Conservation (phyloP, 2,113 vertebrate species). For the Piaya cayana region DNA sequence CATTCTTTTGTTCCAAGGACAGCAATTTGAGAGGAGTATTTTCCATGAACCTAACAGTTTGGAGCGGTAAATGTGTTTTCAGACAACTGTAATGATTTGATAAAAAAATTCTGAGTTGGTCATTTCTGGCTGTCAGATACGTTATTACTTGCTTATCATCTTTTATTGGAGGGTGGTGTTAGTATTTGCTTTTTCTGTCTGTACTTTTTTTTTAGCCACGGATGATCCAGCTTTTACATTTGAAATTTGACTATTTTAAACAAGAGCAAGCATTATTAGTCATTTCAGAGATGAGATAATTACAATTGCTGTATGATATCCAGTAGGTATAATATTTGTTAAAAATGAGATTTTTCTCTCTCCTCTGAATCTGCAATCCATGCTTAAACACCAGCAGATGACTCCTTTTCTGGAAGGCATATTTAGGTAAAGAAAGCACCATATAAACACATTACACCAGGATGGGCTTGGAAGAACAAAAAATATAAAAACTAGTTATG, state of each 20-base stretch:
- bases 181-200: neutral
- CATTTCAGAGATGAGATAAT: neutral
- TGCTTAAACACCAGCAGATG: neutral
- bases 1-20: conserved; percentile 28
- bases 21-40: neutral
- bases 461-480: neutral
- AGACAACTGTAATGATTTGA: neutral
- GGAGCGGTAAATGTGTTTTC: conserved; percentile 17
- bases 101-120: neutral
- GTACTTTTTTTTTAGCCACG: neutral
- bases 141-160: neutral
- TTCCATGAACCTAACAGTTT: neutral
- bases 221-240: neutral
- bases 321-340: neutral
- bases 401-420: neutral
- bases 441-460: accelerated
- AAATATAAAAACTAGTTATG: neutral
- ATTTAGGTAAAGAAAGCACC: neutral
- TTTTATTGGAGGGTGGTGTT: neutral
- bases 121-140: conserved; percentile 16
- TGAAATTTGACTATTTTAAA: conserved; percentile 5
- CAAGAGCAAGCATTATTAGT: neutral
- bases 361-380: neutral
- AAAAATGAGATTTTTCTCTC: neutral
- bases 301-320: neutral